Evolutionary conservation across 1,140 invertebrate genomes (phyloP).

Genomic region (Drosophila takahashii): DNA sequence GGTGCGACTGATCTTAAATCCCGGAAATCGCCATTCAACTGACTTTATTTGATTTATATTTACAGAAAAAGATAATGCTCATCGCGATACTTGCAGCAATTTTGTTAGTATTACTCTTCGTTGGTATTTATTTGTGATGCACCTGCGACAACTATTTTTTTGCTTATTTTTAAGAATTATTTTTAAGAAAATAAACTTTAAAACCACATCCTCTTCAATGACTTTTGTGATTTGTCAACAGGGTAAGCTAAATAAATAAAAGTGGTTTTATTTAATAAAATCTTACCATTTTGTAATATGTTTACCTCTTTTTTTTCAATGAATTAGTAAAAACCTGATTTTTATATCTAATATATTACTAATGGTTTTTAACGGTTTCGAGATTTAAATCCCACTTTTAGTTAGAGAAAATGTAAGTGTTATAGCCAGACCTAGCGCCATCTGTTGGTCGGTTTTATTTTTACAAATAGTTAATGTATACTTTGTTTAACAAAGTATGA

Average conservation of each 20-base stretch:
- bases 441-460: too few relatives aligned
- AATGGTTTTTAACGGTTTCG: too few relatives aligned
- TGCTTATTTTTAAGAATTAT: slow-evolving; percentile 31
- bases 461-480: too few relatives aligned
- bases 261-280: too few relatives aligned
- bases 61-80: slow-evolving; percentile 81
- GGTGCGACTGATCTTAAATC: slow-evolving; percentile 38
- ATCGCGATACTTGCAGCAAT: slow-evolving; percentile 67
- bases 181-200: slow-evolving; percentile 44
- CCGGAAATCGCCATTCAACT: background rate
- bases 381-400: too few relatives aligned
- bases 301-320: too few relatives aligned
- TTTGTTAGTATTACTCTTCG: slow-evolving; percentile 73
- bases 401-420: too few relatives aligned
- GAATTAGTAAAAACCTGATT: too few relatives aligned
- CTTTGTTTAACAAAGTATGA: too few relatives aligned
- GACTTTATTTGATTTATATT: slow-evolving; percentile 14
- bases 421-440: too few relatives aligned
- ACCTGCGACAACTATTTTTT: slow-evolving; percentile 18
- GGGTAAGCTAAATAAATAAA: background rate
- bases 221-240: background rate
- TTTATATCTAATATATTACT: too few relatives aligned
- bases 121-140: slow-evolving; percentile 80
- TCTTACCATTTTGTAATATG: too few relatives aligned
- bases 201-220: background rate